These are phyloP conservation scores for Cotesia congregata DNA, from an alignment of 2,888 invertebrate genomes.

Conservation along the genomic window DNA sequence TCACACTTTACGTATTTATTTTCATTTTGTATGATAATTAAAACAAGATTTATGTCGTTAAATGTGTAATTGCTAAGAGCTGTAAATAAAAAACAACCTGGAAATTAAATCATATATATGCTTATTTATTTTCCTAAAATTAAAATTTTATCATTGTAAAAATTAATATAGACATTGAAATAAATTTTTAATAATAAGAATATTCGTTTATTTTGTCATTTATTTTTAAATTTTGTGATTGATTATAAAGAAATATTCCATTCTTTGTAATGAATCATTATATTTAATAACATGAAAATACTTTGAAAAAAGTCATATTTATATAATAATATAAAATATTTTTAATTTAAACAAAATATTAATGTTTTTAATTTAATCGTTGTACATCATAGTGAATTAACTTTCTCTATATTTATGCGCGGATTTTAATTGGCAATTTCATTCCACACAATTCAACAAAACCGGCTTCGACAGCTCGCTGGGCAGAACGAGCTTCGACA, in stretches of 20 bases:
- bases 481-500: slow-evolving; percentile 17
- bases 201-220: background rate
- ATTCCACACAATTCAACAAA: slow-evolving; percentile 37
- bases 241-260: background rate
- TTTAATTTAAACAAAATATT: background rate
- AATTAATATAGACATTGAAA: background rate
- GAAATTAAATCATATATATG: background rate
- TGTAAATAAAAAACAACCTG: background rate
- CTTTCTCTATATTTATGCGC: background rate
- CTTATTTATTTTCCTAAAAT: background rate
- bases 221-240: background rate
- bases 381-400: background rate
- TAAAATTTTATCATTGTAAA: background rate
- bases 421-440: slow-evolving; percentile 17
- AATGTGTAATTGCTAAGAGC: background rate
- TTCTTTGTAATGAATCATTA: background rate
- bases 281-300: background rate
- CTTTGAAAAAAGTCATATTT: background rate
- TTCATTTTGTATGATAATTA: background rate
- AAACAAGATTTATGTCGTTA: background rate
- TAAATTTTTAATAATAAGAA: background rate
- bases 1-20: background rate
- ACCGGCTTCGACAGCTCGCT: slow-evolving; percentile 41
- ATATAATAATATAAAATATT: background rate
- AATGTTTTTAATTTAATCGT: background rate